Evolutionary conservation across 1,140 invertebrate genomes (phyloP), one percentile per base, ranked within the genome.

Genomic region (Aphaenogaster rudis): DNA sequence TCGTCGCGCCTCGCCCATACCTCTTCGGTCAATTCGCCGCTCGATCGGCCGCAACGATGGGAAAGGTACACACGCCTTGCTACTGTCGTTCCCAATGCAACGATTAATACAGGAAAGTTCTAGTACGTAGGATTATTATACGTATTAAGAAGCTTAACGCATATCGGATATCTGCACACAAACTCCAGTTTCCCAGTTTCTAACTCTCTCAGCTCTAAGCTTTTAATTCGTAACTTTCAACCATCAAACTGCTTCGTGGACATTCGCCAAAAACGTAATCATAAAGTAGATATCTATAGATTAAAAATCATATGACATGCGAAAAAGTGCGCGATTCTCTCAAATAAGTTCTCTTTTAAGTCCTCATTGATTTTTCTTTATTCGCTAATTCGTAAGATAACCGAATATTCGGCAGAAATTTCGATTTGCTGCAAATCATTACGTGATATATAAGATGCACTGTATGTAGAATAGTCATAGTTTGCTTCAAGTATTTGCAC

Each of bases 1-100:
- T 71, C 48, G 66, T 67, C 57, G 50, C 50, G 59, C 63, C 84
- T 86, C 77, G 50, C 50, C 63, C 84, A 59, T 82, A 82, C 54
- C n/a, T 63, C 80, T 42, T 57, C 66, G 69, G 71, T 76, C 71
- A 84, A 84, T 84, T 74, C 69, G 63, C 63, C 36, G 64, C 36
- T 42, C 67, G 67, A 61, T 59, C 80, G 39, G 42, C 69, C 80
- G 21, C 64, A 5, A 48, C 39, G 69, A 76, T 84, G 69, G 63
- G 39, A 84, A 84, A 76, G 45, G 59, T 63, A 74, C 54, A 48
- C 69, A 42, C 15, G 36, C 66, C 66, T 28, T 54, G 52, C 39
- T 45, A 17, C 17, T 42, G 17, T 36, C 28, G 39, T 80, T 15
- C n/a, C 45, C 36, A 36, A 33, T 28, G 39, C 13, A 54, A 71